Percentiles rank a stretch among this genome's conserved stretches.
phyloP scores from a whole-genome alignment of 2,888 invertebrate species.

The Agrochola litura region DNA sequence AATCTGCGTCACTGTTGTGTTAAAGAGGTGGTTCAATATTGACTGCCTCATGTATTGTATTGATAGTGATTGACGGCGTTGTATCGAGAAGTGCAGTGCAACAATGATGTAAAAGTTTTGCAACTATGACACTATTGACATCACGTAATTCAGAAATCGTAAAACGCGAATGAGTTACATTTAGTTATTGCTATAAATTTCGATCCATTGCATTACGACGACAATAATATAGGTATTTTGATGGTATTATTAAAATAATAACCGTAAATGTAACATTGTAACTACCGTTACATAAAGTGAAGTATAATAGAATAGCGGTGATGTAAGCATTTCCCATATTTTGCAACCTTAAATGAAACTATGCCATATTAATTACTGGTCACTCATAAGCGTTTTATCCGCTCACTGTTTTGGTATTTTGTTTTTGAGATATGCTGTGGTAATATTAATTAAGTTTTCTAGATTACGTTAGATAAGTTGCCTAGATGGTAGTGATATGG shows the following conservation, averaged over 20 bases:
- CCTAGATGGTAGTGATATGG: slow-evolving; percentile 40
- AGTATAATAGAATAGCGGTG: slow-evolving; percentile 67
- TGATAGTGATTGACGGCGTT: slow-evolving; percentile 22
- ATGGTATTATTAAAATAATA: slow-evolving; percentile 75
- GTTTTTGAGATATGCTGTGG: slow-evolving; percentile 53
- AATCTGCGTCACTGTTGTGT: slow-evolving; percentile 26
- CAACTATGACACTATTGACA: slow-evolving; percentile 40
- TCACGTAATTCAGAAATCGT: slow-evolving; percentile 60
- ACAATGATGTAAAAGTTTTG: slow-evolving; percentile 46
- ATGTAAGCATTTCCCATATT: slow-evolving; percentile 73
- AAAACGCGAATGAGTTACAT: slow-evolving; percentile 50
- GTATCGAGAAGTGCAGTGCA: slow-evolving; percentile 41
- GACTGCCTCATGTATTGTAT: slow-evolving; percentile 22
- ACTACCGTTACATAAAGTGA: slow-evolving; percentile 63
- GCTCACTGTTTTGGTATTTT: slow-evolving; percentile 60
- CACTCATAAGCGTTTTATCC: slow-evolving; percentile 62
- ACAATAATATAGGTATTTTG: slow-evolving; percentile 64
- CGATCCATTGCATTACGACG: slow-evolving; percentile 62
- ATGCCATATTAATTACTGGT: slow-evolving; percentile 69
- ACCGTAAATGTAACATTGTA: slow-evolving; percentile 67
- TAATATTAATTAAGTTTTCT: slow-evolving; percentile 46
- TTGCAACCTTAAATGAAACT: slow-evolving; percentile 72
- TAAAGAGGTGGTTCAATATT: slow-evolving; percentile 45
- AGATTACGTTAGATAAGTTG: slow-evolving; percentile 41
- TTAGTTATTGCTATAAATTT: slow-evolving; percentile 59